Conservation (phyloP, 2,797 vertebrate genomes). For the Tolypeutes matacus region DNA sequence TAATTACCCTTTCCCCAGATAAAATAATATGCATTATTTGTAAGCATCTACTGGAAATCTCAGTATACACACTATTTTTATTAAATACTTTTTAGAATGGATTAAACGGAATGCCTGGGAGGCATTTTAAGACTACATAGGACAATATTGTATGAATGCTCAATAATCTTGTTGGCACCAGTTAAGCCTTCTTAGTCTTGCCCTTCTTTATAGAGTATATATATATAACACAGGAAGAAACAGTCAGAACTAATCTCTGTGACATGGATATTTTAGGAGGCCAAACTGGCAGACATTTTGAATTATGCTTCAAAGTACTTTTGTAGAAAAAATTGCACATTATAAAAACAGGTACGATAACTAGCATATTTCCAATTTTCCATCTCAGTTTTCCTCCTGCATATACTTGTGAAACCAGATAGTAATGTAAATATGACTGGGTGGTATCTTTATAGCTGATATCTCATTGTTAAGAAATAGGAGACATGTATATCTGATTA, state of each 20-base stretch:
- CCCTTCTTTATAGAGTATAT: neutral
- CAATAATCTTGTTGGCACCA: accelerated
- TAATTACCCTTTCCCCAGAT: neutral
- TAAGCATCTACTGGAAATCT: slow-evolving; percentile 21
- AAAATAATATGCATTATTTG: slow-evolving; percentile 14
- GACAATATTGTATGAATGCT: neutral
- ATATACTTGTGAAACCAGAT: neutral
- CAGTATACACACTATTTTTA: neutral
- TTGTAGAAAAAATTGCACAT: neutral
- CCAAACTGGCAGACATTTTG: neutral
- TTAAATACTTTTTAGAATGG: slow-evolving; percentile 9
- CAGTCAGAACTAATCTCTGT: neutral
- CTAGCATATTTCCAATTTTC: neutral
- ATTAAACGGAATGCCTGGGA: neutral
- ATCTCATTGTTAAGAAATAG: neutral
- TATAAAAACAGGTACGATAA: neutral
- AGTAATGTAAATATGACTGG: neutral
- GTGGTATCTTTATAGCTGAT: neutral
- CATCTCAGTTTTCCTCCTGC: neutral
- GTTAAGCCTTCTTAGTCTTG: neutral
- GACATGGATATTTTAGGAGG: neutral
- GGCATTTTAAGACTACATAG: neutral
- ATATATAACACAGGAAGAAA: neutral
- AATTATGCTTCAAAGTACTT: slow-evolving; percentile 23
- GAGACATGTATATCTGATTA: neutral